Conservation (phyloP, 2,888 invertebrate species). For the Pristionchus exspectatus region DNA sequence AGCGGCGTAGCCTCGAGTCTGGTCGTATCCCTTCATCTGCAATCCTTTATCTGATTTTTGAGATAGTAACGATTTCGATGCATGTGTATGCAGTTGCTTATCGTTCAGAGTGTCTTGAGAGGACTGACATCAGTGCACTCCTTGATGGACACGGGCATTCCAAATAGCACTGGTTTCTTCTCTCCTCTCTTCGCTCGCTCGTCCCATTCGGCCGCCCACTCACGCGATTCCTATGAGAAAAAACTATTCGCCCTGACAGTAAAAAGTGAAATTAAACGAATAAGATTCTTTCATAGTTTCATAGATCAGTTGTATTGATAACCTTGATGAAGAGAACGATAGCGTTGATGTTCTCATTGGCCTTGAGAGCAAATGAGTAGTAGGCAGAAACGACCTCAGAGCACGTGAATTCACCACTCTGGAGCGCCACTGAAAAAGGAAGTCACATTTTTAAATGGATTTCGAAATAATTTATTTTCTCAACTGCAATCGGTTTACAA, state of each 20-base stretch:
- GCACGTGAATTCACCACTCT: conserved; percentile 63
- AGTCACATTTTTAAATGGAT: conserved; percentile 60
- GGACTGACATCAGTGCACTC: conserved; percentile 70
- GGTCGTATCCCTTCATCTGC: conserved; percentile 74
- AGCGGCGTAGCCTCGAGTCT: conserved; percentile 78
- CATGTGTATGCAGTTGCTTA: too few relatives aligned
- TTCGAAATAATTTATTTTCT: too few relatives aligned
- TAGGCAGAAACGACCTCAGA: conserved; percentile 68
- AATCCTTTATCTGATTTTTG: too few relatives aligned
- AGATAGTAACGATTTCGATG: too few relatives aligned
- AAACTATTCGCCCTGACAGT: too few relatives aligned
- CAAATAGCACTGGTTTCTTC: conserved; percentile 73
- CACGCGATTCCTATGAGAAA: conserved; percentile 67
- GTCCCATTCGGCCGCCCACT: conserved; percentile 70
- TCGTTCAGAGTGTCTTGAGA: too few relatives aligned
- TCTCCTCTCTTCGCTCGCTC: conserved; percentile 53
- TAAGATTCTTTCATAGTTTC: too few relatives aligned
- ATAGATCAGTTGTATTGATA: background rate
- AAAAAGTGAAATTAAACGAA: too few relatives aligned
- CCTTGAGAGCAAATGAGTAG: conserved; percentile 64
- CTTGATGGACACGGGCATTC: conserved; percentile 75
- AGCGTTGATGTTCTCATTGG: conserved; percentile 72
- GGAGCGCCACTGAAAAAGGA: conserved; percentile 68
- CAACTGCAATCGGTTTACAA: too few relatives aligned
- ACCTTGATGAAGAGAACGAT: conserved; percentile 70